Evolutionary conservation across 2,113 vertebrate species (phyloP), one percentile per base, ranked within the genome.

Genomic region (Egretta garzetta): DNA sequence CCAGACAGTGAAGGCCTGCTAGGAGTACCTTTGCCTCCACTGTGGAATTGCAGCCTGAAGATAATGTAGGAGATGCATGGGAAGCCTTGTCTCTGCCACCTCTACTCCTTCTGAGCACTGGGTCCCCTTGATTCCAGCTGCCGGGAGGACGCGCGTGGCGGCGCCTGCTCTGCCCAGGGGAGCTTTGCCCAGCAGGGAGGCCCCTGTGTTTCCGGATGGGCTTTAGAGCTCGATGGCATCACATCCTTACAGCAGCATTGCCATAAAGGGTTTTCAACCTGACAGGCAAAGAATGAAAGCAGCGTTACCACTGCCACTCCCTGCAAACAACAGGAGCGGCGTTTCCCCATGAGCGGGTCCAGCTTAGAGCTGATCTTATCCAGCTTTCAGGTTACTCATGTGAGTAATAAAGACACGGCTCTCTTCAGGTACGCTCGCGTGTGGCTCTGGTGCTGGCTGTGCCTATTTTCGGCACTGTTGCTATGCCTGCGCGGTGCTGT

Each of bases 331-430:
- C 32, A 16, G 32, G 27, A 90, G 20, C 26, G 3, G 49, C 0
- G 0, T 21, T 86, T 88, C 30, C 37, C 9, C 35, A 3, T 0
- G 8, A 11, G 23, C 3, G 3, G 12, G 35, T 30, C 18, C 15
- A 55, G n/a, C 27, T 50, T 41, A 32, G 28, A 47, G 80, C 37
- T 10, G 3, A 62, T 15, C n/a, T 60, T 8, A 62, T 2, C 20
- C 3, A 0, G 10, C 41, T 50, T 74, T 62, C 23, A 60, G 21
- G 14, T 37, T 9, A 55, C 8, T 43, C 22, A 5, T 27, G 67
- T 58, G 6, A 80, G 35, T 41, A 58, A 66, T 10, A 64, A 63
- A 76, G 62, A 8, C 50, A 41, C 2, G 73, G 47, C 18, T 28
- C 3, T 45, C 53, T 50, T 12, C 41, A 39, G 76, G n/a, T 47